Percentiles rank a stretch among this genome's conserved stretches.
Evolutionary conservation across 1,140 invertebrate species (phyloP).

Genomic region (Antheraea mylitta): DNA sequence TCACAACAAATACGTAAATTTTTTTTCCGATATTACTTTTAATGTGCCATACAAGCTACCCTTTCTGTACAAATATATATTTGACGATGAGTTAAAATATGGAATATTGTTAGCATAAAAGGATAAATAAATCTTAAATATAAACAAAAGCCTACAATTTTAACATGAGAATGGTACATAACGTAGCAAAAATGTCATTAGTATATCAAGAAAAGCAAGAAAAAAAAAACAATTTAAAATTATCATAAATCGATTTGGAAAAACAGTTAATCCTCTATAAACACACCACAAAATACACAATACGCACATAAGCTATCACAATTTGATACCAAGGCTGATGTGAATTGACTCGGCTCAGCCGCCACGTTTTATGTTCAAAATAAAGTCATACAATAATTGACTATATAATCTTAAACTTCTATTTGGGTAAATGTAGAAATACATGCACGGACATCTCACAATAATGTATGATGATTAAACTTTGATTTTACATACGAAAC

Average conservation of each 20-base stretch:
- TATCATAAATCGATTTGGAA: constrained; percentile 7
- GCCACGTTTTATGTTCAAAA: constrained; percentile 46
- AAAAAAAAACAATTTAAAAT: not conserved
- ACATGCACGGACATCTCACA: constrained; percentile 11
- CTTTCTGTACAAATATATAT: too few relatives aligned
- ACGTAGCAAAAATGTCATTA: too few relatives aligned
- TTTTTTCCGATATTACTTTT: too few relatives aligned
- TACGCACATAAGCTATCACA: constrained; percentile 47
- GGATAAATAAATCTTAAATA: too few relatives aligned
- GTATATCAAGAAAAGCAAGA: too few relatives aligned
- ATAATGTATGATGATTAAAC: not conserved
- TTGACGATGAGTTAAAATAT: too few relatives aligned
- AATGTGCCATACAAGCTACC: too few relatives aligned
- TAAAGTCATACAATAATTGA: constrained; percentile 74
- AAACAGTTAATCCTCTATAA: not conserved
- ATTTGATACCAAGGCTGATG: constrained; percentile 39
- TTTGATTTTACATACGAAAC: not conserved
- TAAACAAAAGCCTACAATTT: too few relatives aligned
- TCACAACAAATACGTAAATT: too few relatives aligned
- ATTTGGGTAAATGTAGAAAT: constrained; percentile 7
- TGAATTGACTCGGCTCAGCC: constrained; percentile 52
- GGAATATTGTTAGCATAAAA: too few relatives aligned
- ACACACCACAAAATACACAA: constrained; percentile 5
- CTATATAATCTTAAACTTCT: constrained; percentile 67
- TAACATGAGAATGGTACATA: too few relatives aligned